Conservation (phyloP, 2,888 invertebrate species). For the Ligdia adustata region DNA sequence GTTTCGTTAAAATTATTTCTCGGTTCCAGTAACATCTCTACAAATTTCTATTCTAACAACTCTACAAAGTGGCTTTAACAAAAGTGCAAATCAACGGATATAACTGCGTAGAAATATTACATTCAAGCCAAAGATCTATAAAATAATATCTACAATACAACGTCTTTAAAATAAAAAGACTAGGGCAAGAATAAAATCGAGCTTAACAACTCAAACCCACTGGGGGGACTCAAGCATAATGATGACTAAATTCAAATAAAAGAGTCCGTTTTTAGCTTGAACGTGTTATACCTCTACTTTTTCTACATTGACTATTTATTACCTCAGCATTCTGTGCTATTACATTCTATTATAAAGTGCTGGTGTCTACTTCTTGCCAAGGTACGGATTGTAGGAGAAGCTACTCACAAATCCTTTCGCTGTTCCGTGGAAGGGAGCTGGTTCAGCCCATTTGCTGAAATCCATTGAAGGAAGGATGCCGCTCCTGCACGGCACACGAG, state of each 20-base stretch:
- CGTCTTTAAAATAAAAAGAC: slow-evolving; percentile 11
- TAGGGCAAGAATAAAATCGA: slow-evolving; percentile 20
- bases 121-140: slow-evolving; percentile 19
- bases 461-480: slow-evolving; percentile 94
- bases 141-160: slow-evolving; percentile 3
- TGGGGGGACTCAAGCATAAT: slow-evolving; percentile 20
- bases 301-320: slow-evolving; percentile 35
- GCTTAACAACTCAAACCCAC: slow-evolving; percentile 13
- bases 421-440: slow-evolving; percentile 68
- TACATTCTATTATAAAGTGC: slow-evolving; percentile 38
- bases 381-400: slow-evolving; percentile 79
- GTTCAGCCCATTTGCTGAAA: slow-evolving; percentile 95
- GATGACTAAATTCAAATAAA: slow-evolving; percentile 27
- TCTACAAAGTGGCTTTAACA: slow-evolving; percentile 16
- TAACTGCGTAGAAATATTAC: slow-evolving; percentile 17
- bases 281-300: slow-evolving; percentile 29
- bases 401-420: slow-evolving; percentile 87
- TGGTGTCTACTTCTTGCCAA: slow-evolving; percentile 74
- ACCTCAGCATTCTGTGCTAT: slow-evolving; percentile 27
- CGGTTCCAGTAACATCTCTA: neutral
- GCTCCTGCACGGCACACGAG: slow-evolving; percentile 95
- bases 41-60: too few species aligned
- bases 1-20: neutral
- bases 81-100: slow-evolving; percentile 19
- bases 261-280: slow-evolving; percentile 27